Evolutionary conservation across 1,140 invertebrate genomes (phyloP), one percentile per base, ranked within the genome.

Genomic region (Saccostrea glomerata): DNA sequence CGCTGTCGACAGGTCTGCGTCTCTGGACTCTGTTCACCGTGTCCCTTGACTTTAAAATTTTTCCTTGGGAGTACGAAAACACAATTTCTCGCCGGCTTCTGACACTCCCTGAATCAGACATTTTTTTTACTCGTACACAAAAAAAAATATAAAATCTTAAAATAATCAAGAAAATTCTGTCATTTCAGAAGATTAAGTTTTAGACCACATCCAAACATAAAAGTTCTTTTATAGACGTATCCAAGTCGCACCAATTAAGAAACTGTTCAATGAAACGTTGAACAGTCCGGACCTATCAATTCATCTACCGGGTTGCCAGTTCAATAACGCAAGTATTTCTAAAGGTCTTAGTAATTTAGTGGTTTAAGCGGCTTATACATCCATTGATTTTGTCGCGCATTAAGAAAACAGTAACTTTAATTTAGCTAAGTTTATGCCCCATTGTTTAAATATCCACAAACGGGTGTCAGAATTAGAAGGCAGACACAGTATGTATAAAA

Each of bases 341-440:
- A 30, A 25, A 17, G 23, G 23, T 47, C 9, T 47, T 9, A 25
- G 70, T 77, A 77, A 77, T 25, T 36, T 25, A 15, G 70, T 25
- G 70, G 25, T 13, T 11, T 77, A 77, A 77, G 70, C 70, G 70
- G 70, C 23, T 77, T 77, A 77, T 77, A 30, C 11, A 30, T 30
- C 70, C 15, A 36, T 30, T 77, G 25, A 77, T 77, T 77, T 36
- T 25, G 23, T 36, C 30, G 23, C 70, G 25, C 70, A 36, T 77
- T 77, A 77, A 36, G 30, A 77, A 77, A 77, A 77, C 70, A 77
- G 70, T 77, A 77, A 77, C 70, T 77, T 77, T 77, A 77, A 77
- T 77, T 77, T 40, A 77, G 30, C 12, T 30, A 30, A 36, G 23
- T 77, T 77, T 77, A 77, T 30, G 30, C 30, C 13, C 70, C 70